These are phyloP conservation scores for Sipha flava DNA, from an alignment of 1,140 invertebrate species.

Conservation along the genomic window DNA sequence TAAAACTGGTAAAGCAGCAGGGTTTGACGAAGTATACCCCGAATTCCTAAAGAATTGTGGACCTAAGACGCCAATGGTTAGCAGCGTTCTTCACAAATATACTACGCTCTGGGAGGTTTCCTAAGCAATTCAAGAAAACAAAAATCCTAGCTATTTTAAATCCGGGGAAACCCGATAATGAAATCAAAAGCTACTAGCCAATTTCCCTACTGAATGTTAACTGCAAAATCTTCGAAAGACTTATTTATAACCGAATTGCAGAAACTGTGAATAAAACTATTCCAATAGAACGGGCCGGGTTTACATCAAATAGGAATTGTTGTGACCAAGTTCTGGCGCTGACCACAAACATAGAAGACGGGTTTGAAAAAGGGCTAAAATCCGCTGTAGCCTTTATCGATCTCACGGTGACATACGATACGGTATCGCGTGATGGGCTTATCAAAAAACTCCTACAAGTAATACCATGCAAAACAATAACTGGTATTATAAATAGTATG, in stretches of 20 bases:
- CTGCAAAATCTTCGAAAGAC: slow-evolving; percentile 1
- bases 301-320: neutral
- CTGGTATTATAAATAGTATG: neutral
- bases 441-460: slow-evolving; percentile 1
- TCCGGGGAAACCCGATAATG: neutral
- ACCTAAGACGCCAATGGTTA: slow-evolving; percentile 2
- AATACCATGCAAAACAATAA: neutral
- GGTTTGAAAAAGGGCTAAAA: neutral
- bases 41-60: slow-evolving; percentile 25
- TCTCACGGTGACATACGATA: slow-evolving; percentile 17
- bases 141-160: neutral
- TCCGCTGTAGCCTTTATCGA: slow-evolving; percentile 12
- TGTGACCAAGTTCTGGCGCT: neutral
- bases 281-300: slow-evolving; percentile 1
- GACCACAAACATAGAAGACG: neutral
- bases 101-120: slow-evolving; percentile 3
- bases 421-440: slow-evolving; percentile 19
- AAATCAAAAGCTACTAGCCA: neutral
- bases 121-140: slow-evolving; percentile 3
- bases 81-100: slow-evolving; percentile 25
- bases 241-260: neutral
- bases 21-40: slow-evolving; percentile 7
- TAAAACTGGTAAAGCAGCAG: slow-evolving; percentile 24
- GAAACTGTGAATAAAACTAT: neutral
- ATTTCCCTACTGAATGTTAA: neutral